Conservation (phyloP, 2,797 vertebrate genomes). For the Acanthurus tractus region DNA sequence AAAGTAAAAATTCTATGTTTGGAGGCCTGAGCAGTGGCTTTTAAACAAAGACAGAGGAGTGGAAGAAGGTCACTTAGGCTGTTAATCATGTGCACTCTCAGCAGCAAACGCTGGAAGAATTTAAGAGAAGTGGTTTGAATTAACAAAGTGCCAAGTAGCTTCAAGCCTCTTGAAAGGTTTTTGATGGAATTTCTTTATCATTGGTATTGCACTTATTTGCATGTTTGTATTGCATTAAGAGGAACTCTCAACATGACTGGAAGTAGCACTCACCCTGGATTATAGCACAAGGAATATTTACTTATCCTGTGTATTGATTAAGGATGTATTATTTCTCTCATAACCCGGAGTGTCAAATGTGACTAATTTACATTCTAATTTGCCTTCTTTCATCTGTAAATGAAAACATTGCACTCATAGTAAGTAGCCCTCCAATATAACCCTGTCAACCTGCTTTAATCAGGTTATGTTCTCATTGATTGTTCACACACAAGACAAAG, state of each 20-base stretch:
- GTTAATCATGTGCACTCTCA: conserved; percentile 15
- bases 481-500: conserved; percentile 67
- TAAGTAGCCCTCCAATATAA: conserved; percentile 37
- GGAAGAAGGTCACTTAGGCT: conserved; percentile 15
- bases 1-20: conserved; percentile 13
- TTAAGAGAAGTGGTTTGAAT: conserved; percentile 11
- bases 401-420: conserved; percentile 31
- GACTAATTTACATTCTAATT: conserved; percentile 61
- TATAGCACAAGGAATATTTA: not conserved
- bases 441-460: conserved; percentile 38
- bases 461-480: conserved; percentile 64
- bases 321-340: conserved; percentile 44
- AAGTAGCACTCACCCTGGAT: not conserved
- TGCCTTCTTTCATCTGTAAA: conserved; percentile 42
- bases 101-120: conserved; percentile 14
- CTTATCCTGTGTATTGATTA: conserved; percentile 2
- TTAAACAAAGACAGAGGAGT: conserved; percentile 30
- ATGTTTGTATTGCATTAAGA: conserved; percentile 1
- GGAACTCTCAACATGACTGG: conserved; percentile 15
- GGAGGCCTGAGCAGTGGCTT: conserved; percentile 40
- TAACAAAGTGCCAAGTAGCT: not conserved
- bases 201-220: conserved; percentile 2
- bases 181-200: not conserved
- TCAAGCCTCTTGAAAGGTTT: not conserved
- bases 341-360: conserved; percentile 43